A percentile compares a stretch with the other conserved stretches of the same genome.
phyloP scores from a whole-genome alignment of 1,140 invertebrate genomes.

The Schlechtendalia chinensis region DNA sequence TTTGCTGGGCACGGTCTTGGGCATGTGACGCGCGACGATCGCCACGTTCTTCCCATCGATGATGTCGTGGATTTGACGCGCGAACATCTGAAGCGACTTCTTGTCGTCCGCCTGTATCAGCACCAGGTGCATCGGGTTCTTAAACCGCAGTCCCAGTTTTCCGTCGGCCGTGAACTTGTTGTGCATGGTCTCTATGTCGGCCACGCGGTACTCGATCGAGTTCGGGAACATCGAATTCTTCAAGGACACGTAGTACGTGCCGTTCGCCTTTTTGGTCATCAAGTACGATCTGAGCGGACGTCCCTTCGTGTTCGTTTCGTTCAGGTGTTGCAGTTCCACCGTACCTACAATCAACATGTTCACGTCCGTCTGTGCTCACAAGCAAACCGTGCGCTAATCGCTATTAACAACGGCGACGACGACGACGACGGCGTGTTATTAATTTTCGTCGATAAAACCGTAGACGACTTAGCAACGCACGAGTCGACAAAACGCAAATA shows the following conservation, averaged over 20 bases:
- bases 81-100: not conserved
- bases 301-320: too few species aligned
- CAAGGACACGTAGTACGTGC: not conserved
- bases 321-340: too few species aligned
- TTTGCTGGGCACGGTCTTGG: not conserved
- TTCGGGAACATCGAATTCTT: conserved; percentile 7
- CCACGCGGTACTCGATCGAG: not conserved
- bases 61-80: not conserved
- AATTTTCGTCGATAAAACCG: too few species aligned
- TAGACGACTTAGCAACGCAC: too few species aligned
- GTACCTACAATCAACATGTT: too few species aligned
- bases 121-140: not conserved
- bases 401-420: too few species aligned
- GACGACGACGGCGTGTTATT: too few species aligned
- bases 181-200: not conserved
- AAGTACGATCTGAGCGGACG: not conserved
- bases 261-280: not conserved
- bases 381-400: too few species aligned
- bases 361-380: too few species aligned
- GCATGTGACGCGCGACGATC: not conserved
- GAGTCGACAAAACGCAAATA: too few species aligned
- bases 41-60: not conserved
- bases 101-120: not conserved
- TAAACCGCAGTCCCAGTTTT: not conserved
- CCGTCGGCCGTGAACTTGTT: not conserved